Conservation (phyloP, 2,797 vertebrate species). For the Morus bassanus region DNA sequence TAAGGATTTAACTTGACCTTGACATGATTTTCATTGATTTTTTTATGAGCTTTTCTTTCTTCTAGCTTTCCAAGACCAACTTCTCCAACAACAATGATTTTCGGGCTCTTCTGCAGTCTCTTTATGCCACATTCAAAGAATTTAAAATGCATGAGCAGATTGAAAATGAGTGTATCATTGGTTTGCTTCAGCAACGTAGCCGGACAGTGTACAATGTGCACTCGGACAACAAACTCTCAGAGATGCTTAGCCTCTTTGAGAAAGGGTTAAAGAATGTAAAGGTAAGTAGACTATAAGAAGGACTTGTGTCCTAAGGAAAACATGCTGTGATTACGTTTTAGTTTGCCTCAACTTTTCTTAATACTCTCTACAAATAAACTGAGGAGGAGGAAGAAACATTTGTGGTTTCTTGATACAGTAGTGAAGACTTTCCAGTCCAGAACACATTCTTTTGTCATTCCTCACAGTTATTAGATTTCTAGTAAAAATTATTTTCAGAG, state of each 20-base stretch:
- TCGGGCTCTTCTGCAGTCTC: conserved; percentile 92
- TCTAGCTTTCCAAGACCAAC: conserved; percentile 96
- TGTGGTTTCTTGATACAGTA: background rate
- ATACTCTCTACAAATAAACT: background rate
- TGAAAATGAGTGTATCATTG: conserved; percentile 97
- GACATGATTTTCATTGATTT: background rate
- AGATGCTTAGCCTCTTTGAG: conserved; percentile 96
- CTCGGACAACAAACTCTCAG: conserved; percentile 96
- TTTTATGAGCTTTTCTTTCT: background rate
- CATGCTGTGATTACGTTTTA: background rate
- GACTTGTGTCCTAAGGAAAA: background rate
- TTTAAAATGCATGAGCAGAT: conserved; percentile 99
- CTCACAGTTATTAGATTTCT: background rate
- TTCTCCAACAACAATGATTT: conserved; percentile 99
- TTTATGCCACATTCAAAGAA: conserved; percentile 97
- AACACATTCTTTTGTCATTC: background rate
- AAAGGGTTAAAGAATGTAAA: conserved; percentile 94
- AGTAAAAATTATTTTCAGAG: background rate
- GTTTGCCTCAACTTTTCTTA: background rate
- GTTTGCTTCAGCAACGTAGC: conserved; percentile 92
- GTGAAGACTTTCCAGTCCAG: background rate
- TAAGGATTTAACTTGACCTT: background rate
- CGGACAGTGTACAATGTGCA: conserved; percentile 94
- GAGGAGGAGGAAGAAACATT: background rate
- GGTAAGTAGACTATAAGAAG: conserved; percentile 70